A percentile compares a stretch with the other conserved stretches of the same genome.
These are phyloP conservation scores for Dicaeum eximium DNA, from an alignment of 2,113 vertebrate species.

Conservation along the genomic window DNA sequence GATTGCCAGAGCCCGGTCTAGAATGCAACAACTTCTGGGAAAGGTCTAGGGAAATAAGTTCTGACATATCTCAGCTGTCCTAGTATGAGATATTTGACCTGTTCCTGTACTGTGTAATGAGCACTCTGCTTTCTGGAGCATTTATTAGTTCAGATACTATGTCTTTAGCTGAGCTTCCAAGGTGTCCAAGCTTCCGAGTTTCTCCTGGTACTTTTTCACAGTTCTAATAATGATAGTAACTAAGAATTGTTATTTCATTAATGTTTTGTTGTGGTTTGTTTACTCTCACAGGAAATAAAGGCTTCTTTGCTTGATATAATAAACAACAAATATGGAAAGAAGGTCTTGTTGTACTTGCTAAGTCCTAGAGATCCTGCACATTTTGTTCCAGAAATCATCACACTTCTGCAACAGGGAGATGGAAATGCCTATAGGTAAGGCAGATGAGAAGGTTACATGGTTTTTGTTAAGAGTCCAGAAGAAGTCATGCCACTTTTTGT, in stretches of 20 bases:
- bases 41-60: neutral
- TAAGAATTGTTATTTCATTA: neutral
- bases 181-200: neutral
- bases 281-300: constrained; percentile 81
- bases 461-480: neutral
- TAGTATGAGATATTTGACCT: neutral
- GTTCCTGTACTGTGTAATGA: neutral
- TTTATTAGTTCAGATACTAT: neutral
- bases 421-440: constrained; percentile 85
- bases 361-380: constrained; percentile 88
- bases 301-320: constrained; percentile 79
- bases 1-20: neutral
- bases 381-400: constrained; percentile 87
- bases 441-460: neutral
- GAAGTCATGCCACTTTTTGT: neutral
- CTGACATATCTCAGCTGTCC: neutral
- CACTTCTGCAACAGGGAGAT: constrained; percentile 85
- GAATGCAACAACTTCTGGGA: neutral
- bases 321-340: constrained; percentile 89
- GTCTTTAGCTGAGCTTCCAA: neutral
- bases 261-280: neutral
- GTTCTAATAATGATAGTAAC: too few species aligned
- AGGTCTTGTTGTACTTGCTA: constrained; percentile 88
- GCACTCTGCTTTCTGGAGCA: neutral
- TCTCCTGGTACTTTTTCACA: neutral